Evolutionary conservation across 2,113 vertebrate species (phyloP).

Genomic region (Anoura caudifer): DNA sequence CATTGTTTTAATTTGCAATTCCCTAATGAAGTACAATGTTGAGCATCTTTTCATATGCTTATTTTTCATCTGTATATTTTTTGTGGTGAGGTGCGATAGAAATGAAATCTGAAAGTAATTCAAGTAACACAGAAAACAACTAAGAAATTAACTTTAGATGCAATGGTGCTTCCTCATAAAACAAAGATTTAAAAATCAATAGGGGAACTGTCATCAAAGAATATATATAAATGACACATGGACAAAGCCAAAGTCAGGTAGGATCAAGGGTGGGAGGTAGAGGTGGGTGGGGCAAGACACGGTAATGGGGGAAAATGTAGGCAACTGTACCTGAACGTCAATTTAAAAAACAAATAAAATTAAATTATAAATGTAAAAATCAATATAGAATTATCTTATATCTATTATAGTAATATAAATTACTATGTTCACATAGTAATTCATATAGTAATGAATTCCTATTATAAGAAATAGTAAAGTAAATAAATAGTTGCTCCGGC

Average conservation of each 20-base stretch:
- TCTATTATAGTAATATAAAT: not conserved
- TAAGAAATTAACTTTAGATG: conserved; percentile 14
- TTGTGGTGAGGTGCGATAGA: not conserved
- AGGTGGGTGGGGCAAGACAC: too few relatives aligned
- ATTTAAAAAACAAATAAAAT: too few relatives aligned
- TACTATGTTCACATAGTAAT: too few relatives aligned
- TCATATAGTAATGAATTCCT: too few relatives aligned
- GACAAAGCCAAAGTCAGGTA: too few relatives aligned
- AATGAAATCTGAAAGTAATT: conserved; percentile 20
- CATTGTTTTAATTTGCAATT: not conserved
- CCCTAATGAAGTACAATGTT: not conserved
- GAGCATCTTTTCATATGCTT: not conserved
- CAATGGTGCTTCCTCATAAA: not conserved
- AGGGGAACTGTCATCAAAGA: not conserved
- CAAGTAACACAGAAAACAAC: not conserved
- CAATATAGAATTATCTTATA: not conserved
- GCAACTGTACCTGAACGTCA: too few relatives aligned
- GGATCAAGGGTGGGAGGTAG: too few relatives aligned
- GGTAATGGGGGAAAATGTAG: too few relatives aligned
- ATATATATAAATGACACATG: too few relatives aligned
- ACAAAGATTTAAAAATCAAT: not conserved
- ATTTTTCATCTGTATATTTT: not conserved
- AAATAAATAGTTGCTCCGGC: not conserved
- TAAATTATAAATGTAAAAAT: not conserved
- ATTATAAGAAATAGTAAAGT: not conserved